Conservation (phyloP, 2,797 vertebrate genomes). For the Acridotheres tristis region DNA sequence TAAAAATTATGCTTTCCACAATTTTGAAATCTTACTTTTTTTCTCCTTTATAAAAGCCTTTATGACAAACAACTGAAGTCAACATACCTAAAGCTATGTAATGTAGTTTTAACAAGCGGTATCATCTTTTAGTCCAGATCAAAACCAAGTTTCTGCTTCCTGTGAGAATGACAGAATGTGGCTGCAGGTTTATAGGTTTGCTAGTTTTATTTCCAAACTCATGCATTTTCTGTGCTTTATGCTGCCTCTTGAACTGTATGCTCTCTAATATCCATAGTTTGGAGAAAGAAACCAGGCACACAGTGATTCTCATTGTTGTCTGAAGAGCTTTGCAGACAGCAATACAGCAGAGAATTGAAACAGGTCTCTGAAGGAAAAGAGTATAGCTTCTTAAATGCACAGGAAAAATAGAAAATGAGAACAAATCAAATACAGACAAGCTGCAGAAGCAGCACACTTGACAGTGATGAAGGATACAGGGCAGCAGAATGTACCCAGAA, state of each 20-base stretch:
- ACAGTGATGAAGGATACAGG: background rate
- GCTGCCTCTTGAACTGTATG: background rate
- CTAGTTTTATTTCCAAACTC: background rate
- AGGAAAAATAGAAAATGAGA: background rate
- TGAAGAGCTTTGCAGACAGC: background rate
- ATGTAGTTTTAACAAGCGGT: background rate
- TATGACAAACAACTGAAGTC: background rate
- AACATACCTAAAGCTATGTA: background rate
- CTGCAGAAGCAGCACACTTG: background rate
- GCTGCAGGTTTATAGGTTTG: background rate
- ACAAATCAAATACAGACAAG: background rate
- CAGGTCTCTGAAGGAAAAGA: background rate
- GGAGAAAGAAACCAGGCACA: background rate
- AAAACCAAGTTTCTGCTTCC: background rate
- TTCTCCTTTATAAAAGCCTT: background rate
- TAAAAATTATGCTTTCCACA: background rate
- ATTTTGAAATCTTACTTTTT: background rate
- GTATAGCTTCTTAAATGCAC: background rate
- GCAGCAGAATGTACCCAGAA: background rate
- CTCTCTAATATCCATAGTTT: background rate
- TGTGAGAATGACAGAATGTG: background rate
- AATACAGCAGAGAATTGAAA: background rate
- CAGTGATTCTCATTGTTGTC: background rate
- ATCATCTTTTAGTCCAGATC: background rate
- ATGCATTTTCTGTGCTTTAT: background rate